Percentiles rank a stretch among this genome's conserved stretches.
Evolutionary conservation across 2,888 invertebrate genomes (phyloP).

Genomic region (Hoplodrina ambigua): DNA sequence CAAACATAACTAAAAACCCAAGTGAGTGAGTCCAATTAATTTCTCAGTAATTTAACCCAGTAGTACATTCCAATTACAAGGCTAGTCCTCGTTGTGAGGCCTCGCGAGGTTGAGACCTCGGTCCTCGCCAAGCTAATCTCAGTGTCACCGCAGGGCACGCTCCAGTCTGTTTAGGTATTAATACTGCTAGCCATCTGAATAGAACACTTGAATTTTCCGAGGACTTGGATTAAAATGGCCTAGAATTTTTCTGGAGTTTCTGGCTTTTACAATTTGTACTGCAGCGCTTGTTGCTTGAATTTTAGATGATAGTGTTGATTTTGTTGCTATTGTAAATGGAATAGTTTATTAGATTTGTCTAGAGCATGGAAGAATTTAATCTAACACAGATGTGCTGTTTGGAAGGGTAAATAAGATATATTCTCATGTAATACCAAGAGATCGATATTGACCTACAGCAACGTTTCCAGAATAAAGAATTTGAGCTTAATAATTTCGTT

Average conservation of each 20-base stretch:
- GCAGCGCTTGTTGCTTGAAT: constrained; percentile 30
- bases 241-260: constrained; percentile 50
- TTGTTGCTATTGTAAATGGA: constrained; percentile 52
- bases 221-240: constrained; percentile 59
- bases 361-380: constrained; percentile 14
- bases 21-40: constrained; percentile 34
- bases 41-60: constrained; percentile 41
- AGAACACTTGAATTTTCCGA: constrained; percentile 61
- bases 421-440: neutral
- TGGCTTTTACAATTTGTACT: constrained; percentile 36
- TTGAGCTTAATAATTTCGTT: neutral
- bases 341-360: constrained; percentile 42
- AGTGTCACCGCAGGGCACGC: constrained; percentile 68
- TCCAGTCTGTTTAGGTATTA: constrained; percentile 69
- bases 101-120: constrained; percentile 40
- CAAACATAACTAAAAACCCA: constrained; percentile 4
- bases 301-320: constrained; percentile 38
- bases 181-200: constrained; percentile 62
- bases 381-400: neutral
- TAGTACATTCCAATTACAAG: constrained; percentile 47
- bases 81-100: constrained; percentile 32
- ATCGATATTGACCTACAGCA: too few species aligned
- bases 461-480: neutral
- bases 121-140: constrained; percentile 69
- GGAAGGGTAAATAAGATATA: neutral